Percentiles rank a stretch among this genome's conserved stretches.
phyloP scores from a whole-genome alignment of 1,140 invertebrate genomes.

The Holcopasites calliopsidis region DNA sequence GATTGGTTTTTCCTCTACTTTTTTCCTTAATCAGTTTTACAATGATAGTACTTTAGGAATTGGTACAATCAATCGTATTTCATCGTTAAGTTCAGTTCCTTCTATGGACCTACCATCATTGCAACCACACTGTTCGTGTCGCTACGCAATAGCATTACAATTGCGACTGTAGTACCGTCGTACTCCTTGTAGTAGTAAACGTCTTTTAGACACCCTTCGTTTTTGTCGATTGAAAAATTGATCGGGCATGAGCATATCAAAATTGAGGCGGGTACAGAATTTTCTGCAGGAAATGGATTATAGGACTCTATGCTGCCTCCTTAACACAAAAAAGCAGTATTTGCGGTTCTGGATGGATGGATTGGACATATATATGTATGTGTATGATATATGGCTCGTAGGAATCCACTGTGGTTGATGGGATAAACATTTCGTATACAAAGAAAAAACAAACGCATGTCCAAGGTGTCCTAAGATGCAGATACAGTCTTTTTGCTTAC shows the following conservation, averaged over 20 bases:
- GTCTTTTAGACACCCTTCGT: background rate
- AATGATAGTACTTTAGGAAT: background rate
- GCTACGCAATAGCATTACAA: no score
- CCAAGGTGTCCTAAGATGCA: constrained; percentile 59
- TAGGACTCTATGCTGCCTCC: constrained; percentile 60
- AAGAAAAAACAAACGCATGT: constrained; percentile 57
- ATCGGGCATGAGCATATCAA: constrained; percentile 25
- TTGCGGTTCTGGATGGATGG: constrained; percentile 57
- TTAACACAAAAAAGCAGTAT: constrained; percentile 66
- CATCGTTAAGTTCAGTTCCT: background rate
- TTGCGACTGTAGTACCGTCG: constrained; percentile 17
- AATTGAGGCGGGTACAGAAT: constrained; percentile 35
- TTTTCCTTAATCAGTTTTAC: background rate
- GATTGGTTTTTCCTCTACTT: background rate
- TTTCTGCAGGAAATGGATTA: constrained; percentile 31
- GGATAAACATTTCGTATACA: constrained; percentile 38
- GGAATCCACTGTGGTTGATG: constrained; percentile 43
- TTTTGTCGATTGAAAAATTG: background rate
- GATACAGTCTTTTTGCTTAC: constrained; percentile 62
- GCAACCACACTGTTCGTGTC: background rate
- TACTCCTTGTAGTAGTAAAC: constrained; percentile 23
- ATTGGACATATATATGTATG: constrained; percentile 52
- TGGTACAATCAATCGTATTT: constrained; percentile 10
- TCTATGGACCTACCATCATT: background rate
- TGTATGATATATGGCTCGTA: constrained; percentile 38